Evolutionary conservation across 2,113 vertebrate genomes (phyloP).

Genomic region (Plectropomus leopardus): DNA sequence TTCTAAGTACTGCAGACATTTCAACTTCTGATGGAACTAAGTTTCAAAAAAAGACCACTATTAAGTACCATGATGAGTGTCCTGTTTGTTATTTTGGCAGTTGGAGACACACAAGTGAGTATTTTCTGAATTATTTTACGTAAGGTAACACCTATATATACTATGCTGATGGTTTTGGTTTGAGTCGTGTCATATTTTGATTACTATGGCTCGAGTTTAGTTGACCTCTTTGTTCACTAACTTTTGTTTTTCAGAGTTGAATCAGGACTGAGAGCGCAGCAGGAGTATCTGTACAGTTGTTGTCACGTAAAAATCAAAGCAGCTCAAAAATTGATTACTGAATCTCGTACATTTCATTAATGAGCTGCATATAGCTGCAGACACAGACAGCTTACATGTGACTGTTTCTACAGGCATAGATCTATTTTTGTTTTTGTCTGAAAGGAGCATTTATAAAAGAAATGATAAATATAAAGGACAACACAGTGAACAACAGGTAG

Average conservation of each 20-base stretch:
- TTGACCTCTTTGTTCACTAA: neutral
- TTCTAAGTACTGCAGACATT: conserved; percentile 74
- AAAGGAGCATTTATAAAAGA: neutral
- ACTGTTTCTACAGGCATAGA: neutral
- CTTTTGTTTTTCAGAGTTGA: conserved; percentile 4
- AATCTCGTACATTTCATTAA: neutral
- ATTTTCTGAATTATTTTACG: neutral
- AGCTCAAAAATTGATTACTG: neutral
- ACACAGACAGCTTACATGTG: neutral
- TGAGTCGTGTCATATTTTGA: neutral
- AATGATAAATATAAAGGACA: neutral
- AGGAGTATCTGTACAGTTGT: neutral
- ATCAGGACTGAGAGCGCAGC: neutral
- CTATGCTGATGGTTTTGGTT: conserved; percentile 6
- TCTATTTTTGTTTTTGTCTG: too few relatives aligned
- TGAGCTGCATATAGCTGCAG: neutral
- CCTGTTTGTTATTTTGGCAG: conserved; percentile 35
- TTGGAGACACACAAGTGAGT: conserved; percentile 6
- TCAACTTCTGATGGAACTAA: conserved; percentile 66
- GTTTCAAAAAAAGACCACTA: conserved; percentile 46
- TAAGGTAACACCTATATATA: conserved; percentile 9
- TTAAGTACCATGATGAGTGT: conserved; percentile 42
- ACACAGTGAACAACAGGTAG: neutral
- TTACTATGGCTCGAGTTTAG: conserved; percentile 1
- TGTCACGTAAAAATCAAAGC: neutral